Percentiles rank a stretch among this genome's conserved stretches.
phyloP scores from a whole-genome alignment of 2,797 vertebrate genomes.

The Phataginus tricuspis region DNA sequence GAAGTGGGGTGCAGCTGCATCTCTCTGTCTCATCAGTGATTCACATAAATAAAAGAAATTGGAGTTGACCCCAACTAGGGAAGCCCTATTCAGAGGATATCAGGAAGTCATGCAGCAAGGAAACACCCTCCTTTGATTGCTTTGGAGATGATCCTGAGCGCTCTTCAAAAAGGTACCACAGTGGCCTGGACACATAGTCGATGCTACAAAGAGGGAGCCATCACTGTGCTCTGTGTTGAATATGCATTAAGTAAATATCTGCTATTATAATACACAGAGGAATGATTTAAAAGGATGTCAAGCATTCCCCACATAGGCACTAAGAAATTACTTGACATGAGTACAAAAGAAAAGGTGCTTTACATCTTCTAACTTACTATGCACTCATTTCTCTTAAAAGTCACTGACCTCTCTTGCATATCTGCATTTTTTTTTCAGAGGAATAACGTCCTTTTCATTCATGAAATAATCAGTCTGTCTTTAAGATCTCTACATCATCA shows the following conservation, averaged over 20 bases:
- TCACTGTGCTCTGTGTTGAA: not conserved
- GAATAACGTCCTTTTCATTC: constrained; percentile 17
- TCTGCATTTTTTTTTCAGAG: constrained; percentile 12
- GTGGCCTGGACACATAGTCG: not conserved
- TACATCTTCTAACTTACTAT: not conserved
- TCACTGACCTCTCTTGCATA: not conserved
- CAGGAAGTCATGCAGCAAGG: not conserved
- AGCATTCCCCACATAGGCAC: not conserved
- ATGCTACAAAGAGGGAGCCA: not conserved
- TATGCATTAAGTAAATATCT: not conserved
- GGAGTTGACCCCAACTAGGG: not conserved
- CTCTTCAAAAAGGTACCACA: not conserved
- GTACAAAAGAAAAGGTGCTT: constrained; percentile 35
- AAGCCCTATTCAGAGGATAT: not conserved
- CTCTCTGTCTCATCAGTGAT: not conserved
- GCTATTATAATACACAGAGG: not conserved
- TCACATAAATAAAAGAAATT: not conserved
- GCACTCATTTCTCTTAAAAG: constrained; percentile 50
- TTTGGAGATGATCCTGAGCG: not conserved
- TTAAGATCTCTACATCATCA: not conserved
- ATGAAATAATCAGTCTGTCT: constrained; percentile 13
- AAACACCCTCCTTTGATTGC: not conserved
- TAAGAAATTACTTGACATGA: constrained; percentile 10
- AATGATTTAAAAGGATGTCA: not conserved
- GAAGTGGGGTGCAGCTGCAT: not conserved